Evolutionary conservation across 2,797 vertebrate species (phyloP).

Genomic region (Chiloscyllium punctatum): DNA sequence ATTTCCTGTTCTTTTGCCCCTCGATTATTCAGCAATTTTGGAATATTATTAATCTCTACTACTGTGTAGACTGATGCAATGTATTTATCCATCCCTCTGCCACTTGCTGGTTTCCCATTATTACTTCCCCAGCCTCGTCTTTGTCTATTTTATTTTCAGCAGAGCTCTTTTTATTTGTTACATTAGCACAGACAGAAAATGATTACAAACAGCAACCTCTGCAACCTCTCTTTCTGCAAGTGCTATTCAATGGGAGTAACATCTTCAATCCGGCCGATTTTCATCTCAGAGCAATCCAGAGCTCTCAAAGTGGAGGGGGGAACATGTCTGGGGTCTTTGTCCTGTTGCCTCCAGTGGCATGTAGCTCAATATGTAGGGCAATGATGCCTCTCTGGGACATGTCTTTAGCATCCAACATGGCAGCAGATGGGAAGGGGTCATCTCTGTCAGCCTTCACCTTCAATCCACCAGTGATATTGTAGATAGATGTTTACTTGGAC

Average conservation of each 20-base stretch:
- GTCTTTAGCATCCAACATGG: constrained; percentile 94
- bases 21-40: no score
- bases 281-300: constrained; percentile 93
- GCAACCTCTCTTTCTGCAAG: constrained; percentile 93
- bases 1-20: no score
- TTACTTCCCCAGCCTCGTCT: no score
- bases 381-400: constrained; percentile 94
- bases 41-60: no score
- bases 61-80: no score
- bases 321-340: constrained; percentile 93
- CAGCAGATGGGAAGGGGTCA: constrained; percentile 88
- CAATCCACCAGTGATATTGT: constrained; percentile 93
- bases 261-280: constrained; percentile 96
- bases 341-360: constrained; percentile 89
- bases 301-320: constrained; percentile 94
- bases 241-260: constrained; percentile 96
- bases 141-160: background rate
- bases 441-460: constrained; percentile 97
- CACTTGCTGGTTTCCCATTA: no score
- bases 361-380: constrained; percentile 90
- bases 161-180: constrained; percentile 67
- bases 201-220: constrained; percentile 89
- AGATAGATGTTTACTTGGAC: constrained; percentile 72
- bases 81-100: no score
- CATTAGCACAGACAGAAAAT: constrained; percentile 50